A percentile compares a stretch with the other conserved stretches of the same genome.
Evolutionary conservation across 30 jellyfish, hydroid and myxozoan species (phyloP).

Genomic region (Euphysa ruthae): DNA sequence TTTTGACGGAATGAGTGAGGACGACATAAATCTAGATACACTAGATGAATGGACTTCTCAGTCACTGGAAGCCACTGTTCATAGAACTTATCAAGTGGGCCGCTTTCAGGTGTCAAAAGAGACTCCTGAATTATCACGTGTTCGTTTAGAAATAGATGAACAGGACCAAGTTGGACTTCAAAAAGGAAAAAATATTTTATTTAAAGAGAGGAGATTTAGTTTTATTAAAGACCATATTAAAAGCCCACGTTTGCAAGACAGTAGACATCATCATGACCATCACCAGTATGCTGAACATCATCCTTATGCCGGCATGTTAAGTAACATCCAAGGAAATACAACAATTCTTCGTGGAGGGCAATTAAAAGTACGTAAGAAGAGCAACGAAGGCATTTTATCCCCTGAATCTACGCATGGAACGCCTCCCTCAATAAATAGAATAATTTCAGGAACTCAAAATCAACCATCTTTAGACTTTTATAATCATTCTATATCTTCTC

Average conservation of each 20-base stretch:
- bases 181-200: neutral
- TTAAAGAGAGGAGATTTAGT: neutral
- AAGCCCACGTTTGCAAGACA: neutral
- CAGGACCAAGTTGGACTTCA: neutral
- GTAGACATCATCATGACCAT: neutral
- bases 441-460: no score
- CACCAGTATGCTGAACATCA: constrained; percentile 16
- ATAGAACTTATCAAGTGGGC: constrained; percentile 89
- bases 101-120: constrained; percentile 83
- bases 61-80: constrained; percentile 92
- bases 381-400: no score
- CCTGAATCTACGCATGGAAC: no score
- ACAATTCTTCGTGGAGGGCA: constrained; percentile 97
- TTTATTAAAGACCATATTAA: neutral
- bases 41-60: constrained; percentile 98
- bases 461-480: no score
- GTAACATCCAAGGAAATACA: constrained; percentile 88
- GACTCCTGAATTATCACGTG: neutral
- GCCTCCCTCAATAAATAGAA: no score
- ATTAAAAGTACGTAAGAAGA: no score
- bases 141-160: neutral
- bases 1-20: constrained; percentile 97
- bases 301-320: constrained; percentile 81
- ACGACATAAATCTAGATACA: constrained; percentile 80
- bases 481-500: no score